A percentile compares a stretch with the other conserved stretches of the same genome.
phyloP scores from a whole-genome alignment of 2,113 vertebrate species.

The Furnarius figulus region DNA sequence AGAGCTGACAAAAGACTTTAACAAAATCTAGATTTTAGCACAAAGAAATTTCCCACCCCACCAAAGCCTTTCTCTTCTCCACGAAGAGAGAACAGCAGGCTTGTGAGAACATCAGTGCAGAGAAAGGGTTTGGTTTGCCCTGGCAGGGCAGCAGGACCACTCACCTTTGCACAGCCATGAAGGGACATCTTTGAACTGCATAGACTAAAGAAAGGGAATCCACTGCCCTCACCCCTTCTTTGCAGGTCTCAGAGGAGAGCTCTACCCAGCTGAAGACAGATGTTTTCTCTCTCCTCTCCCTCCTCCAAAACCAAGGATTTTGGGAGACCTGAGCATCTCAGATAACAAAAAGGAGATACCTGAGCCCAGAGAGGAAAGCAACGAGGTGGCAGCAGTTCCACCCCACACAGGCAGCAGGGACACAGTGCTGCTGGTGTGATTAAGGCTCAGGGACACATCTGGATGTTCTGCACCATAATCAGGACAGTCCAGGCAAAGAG shows the following conservation, averaged over 20 bases:
- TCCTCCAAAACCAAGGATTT: background rate
- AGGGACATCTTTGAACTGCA: background rate
- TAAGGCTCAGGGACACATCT: background rate
- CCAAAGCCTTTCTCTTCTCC: background rate
- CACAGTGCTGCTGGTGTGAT: rapidly evolving
- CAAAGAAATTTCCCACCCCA: background rate
- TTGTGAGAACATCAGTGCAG: background rate
- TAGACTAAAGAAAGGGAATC: background rate
- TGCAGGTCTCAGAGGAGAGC: rapidly evolving
- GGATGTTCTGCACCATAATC: background rate
- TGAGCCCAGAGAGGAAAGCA: background rate
- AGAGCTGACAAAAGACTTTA: background rate
- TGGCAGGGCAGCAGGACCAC: background rate
- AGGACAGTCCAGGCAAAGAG: background rate
- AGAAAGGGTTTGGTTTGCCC: background rate
- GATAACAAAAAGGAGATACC: background rate
- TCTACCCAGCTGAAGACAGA: background rate
- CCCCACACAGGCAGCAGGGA: background rate
- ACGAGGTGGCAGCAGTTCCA: background rate
- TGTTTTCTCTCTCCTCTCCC: background rate
- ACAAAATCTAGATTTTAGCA: background rate
- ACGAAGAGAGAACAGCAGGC: rapidly evolving
- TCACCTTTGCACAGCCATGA: rapidly evolving
- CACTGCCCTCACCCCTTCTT: background rate
- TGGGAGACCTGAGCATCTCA: background rate